These are phyloP conservation scores for Scomber colias DNA, from an alignment of 2,113 vertebrate species.

Conservation along the genomic window DNA sequence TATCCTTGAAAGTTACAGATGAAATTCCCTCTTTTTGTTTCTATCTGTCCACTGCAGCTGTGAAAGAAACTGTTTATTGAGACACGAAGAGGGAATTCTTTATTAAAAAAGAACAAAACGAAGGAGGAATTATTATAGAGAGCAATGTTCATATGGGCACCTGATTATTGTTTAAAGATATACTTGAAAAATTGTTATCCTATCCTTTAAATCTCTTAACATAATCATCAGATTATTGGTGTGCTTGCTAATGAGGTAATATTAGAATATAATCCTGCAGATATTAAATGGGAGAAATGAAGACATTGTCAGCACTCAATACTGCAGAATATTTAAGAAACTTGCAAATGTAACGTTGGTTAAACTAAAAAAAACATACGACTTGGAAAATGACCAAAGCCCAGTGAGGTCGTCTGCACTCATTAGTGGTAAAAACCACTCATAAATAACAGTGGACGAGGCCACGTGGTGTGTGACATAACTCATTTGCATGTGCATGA, in stretches of 20 bases:
- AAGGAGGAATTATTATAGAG: too few species aligned
- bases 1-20: too few species aligned
- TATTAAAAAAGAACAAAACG: too few species aligned
- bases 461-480: background rate
- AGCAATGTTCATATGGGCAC: too few species aligned
- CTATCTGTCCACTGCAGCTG: too few species aligned
- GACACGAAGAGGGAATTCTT: too few species aligned
- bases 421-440: background rate
- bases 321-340: background rate
- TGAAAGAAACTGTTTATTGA: too few species aligned
- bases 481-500: background rate
- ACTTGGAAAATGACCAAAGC: background rate
- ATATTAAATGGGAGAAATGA: background rate
- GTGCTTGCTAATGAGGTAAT: background rate
- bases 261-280: background rate
- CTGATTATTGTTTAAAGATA: too few species aligned
- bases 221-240: too few species aligned
- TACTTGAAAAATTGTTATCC: too few species aligned
- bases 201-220: background rate
- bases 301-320: background rate
- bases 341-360: conserved; percentile 4
- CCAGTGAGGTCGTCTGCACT: conserved; percentile 1
- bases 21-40: too few species aligned
- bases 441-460: conserved; percentile 7
- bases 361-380: background rate